phyloP scores from a whole-genome alignment of 2,888 invertebrate genomes.

The Agonopterix arenella region DNA sequence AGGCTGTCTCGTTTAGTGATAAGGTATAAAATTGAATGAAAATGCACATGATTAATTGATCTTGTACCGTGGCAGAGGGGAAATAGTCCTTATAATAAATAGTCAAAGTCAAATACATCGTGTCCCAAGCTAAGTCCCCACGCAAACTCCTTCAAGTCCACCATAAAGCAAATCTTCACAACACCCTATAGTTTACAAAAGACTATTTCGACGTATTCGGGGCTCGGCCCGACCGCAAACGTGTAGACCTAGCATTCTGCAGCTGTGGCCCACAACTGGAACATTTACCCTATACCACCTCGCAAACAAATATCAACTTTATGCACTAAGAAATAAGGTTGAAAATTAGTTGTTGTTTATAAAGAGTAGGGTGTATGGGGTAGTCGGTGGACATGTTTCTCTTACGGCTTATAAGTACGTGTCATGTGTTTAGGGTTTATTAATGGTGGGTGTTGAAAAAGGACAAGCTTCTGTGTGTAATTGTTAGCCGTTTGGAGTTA shows the following conservation, averaged over 20 bases:
- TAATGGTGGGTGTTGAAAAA: slow-evolving; percentile 3
- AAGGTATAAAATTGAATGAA: too few species aligned
- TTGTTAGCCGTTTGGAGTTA: background rate
- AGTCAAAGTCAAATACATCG: too few species aligned
- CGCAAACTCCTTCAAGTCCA: too few species aligned
- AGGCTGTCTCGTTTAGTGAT: too few species aligned
- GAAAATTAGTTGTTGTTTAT: background rate
- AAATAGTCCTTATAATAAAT: too few species aligned
- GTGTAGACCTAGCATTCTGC: background rate
- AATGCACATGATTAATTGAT: too few species aligned
- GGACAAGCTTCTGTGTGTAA: slow-evolving; percentile 4
- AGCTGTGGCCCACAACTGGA: background rate
- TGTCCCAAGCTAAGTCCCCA: too few species aligned
- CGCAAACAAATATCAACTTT: background rate
- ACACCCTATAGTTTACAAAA: background rate
- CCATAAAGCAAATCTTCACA: too few species aligned
- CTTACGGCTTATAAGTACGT: slow-evolving; percentile 1
- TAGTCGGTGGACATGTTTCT: background rate
- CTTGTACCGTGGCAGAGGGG: too few species aligned
- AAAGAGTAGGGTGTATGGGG: too few species aligned
- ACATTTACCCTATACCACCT: background rate
- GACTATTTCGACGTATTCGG: background rate
- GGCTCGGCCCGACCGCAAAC: background rate
- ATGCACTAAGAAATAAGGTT: background rate
- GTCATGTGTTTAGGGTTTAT: slow-evolving; percentile 5